Percentiles rank a stretch among this genome's conserved stretches.
Evolutionary conservation across 2,113 vertebrate species (phyloP).

Genomic region (Ageneiosus marmoratus): DNA sequence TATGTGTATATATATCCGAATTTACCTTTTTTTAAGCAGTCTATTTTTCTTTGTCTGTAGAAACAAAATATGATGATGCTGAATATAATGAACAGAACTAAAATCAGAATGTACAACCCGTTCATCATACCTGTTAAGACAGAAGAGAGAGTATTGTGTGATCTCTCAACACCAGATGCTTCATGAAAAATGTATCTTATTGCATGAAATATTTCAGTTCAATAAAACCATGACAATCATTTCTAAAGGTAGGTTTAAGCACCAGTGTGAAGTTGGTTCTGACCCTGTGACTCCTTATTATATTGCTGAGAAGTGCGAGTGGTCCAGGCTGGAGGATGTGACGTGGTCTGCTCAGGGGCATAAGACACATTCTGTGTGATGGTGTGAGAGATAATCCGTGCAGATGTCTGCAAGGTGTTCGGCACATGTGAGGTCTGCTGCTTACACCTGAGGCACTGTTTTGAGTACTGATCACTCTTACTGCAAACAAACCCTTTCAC

Average conservation of each 20-base stretch:
- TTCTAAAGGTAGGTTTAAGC: not conserved
- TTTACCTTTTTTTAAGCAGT: slow-evolving; percentile 48
- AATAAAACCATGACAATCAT: not conserved
- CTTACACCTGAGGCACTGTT: not conserved
- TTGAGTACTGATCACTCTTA: fast-evolving
- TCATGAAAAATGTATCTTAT: not conserved
- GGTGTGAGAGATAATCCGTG: not conserved
- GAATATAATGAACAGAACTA: not conserved
- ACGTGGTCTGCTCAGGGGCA: not conserved
- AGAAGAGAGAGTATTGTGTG: not conserved
- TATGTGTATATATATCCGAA: not conserved
- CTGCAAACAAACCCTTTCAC: slow-evolving; percentile 24
- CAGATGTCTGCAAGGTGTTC: not conserved
- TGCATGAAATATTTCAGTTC: not conserved
- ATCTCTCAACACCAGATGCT: not conserved
- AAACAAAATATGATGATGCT: not conserved
- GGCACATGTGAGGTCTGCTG: not conserved
- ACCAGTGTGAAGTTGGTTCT: not conserved
- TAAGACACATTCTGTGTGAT: not conserved
- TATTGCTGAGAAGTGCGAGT: not conserved
- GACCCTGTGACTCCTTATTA: not conserved
- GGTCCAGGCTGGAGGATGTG: not conserved
- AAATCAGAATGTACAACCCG: not conserved
- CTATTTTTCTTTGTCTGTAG: slow-evolving; percentile 41
- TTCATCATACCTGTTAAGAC: not conserved